Evolutionary conservation across 2,113 vertebrate species (phyloP).

Genomic region (Pachycephala philippinensis): DNA sequence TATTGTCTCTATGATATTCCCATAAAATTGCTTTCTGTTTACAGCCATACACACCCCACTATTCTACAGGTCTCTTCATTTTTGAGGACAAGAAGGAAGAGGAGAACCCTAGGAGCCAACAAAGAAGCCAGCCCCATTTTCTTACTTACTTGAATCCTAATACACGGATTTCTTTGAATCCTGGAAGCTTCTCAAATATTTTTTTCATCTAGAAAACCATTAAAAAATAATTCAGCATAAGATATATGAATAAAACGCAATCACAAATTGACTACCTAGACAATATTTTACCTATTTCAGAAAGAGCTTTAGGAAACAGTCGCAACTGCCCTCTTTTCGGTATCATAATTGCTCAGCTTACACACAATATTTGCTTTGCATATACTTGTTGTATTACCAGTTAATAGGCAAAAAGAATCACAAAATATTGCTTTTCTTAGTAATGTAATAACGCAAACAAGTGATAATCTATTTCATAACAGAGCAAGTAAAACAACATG

Average conservation of each 20-base stretch:
- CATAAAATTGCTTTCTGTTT: background rate
- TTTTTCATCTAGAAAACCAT: slow-evolving; percentile 82
- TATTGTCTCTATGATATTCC: background rate
- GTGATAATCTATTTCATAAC: background rate
- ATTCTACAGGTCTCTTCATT: background rate
- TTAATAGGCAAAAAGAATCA: background rate
- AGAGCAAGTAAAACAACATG: background rate
- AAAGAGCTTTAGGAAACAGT: background rate
- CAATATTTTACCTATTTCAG: background rate
- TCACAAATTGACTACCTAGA: background rate
- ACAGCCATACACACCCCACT: background rate
- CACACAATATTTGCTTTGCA: background rate
- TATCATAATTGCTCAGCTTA: background rate
- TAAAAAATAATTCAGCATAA: background rate
- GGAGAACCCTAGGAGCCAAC: background rate
- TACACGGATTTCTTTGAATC: slow-evolving; percentile 84
- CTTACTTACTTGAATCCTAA: slow-evolving; percentile 86
- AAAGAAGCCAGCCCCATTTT: background rate
- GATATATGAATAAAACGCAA: background rate
- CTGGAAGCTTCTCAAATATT: slow-evolving; percentile 83
- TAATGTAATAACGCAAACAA: background rate
- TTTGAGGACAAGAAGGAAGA: background rate
- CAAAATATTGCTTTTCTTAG: background rate
- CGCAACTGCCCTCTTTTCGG: background rate
- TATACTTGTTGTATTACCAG: background rate